A percentile compares a stretch with the other conserved stretches of the same genome.
Evolutionary conservation across 2,888 invertebrate genomes (phyloP).

Genomic region (Nowickia ferox): DNA sequence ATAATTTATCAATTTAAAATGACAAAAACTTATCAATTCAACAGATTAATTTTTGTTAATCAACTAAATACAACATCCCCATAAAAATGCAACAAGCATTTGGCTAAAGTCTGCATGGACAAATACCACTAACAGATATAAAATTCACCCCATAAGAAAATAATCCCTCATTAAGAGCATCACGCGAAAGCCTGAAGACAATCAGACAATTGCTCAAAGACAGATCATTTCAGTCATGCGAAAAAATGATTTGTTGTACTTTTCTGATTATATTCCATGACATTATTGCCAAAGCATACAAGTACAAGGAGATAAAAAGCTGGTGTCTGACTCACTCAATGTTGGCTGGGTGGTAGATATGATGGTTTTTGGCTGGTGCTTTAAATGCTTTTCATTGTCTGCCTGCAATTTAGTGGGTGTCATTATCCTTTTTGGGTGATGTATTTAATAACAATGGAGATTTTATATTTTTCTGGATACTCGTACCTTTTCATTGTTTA

Average conservation of each 20-base stretch:
- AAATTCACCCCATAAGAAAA: slow-evolving; percentile 65
- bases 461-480: slow-evolving; percentile 41
- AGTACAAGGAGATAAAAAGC: slow-evolving; percentile 20
- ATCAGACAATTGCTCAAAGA: slow-evolving; percentile 69
- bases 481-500: slow-evolving; percentile 54
- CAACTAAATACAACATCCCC: slow-evolving; percentile 56
- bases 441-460: slow-evolving; percentile 60
- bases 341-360: slow-evolving; percentile 44
- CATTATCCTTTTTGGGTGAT: slow-evolving; percentile 74
- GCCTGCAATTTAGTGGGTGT: slow-evolving; percentile 75
- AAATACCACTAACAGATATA: slow-evolving; percentile 18
- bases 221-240: slow-evolving; percentile 72
- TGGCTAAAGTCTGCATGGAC: slow-evolving; percentile 1
- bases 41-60: slow-evolving; percentile 67
- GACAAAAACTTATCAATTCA: slow-evolving; percentile 70
- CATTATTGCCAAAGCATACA: slow-evolving; percentile 5
- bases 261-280: slow-evolving; percentile 43
- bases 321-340: background rate
- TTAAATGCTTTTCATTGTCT: slow-evolving; percentile 53
- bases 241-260: slow-evolving; percentile 73
- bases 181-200: slow-evolving; percentile 68
- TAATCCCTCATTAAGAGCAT: slow-evolving; percentile 72
- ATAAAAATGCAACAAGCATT: slow-evolving; percentile 64
- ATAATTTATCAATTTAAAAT: slow-evolving; percentile 66
- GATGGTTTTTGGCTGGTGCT: slow-evolving; percentile 51